Evolutionary conservation across 2,113 vertebrate genomes (phyloP), one percentile per base, ranked within the genome.

Genomic region (Tyrannus savana): DNA sequence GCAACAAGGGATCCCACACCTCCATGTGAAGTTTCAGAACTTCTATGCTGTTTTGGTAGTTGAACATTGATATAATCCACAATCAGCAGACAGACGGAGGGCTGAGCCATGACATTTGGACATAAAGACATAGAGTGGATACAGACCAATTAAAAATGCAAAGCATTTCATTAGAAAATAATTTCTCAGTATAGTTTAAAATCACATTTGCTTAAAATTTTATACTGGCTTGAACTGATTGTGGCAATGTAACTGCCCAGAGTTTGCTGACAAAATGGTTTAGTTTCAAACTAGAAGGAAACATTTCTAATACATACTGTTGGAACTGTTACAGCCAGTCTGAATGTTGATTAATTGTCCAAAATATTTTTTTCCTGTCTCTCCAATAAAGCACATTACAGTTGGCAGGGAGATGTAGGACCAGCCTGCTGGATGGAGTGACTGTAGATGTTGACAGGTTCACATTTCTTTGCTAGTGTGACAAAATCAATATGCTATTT

Each of bases 401-500:
- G 18, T 62, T 95, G 78, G 62, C 77, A 82, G 78, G 79, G 86
- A 93, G 91, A 86, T 88, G 47, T 59, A 95, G 44, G 41, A 94
- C 52, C 76, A 80, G 69, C 31, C 62, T 84, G 59, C 58, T 92
- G 69, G 69, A 92, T 90, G 67, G 90, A 93, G 79, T 75, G 90
- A 90, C 87, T 82, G 76, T 50, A 93, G 86, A 58, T 4, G 13
- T 80, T 96, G 96, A 90, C 95, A 95, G 30, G 79, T 87, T 92
- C 87, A 84, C 89, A 92, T 92, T 95, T 95, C 91, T 95, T 87
- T 73, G 25, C 82, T 66, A 81, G 50, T 73, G 77, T 66, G 89
- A 89, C 72, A 95, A 95, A 97, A 96, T 97, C 96, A 95, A 96
- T 97, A 97, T 71, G 47, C 46, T 92, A 97, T 94, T 96, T 95